Evolutionary conservation across 2,888 invertebrate species (phyloP), one percentile per base, ranked within the genome.

Genomic region (Asteroscopus sphinx): DNA sequence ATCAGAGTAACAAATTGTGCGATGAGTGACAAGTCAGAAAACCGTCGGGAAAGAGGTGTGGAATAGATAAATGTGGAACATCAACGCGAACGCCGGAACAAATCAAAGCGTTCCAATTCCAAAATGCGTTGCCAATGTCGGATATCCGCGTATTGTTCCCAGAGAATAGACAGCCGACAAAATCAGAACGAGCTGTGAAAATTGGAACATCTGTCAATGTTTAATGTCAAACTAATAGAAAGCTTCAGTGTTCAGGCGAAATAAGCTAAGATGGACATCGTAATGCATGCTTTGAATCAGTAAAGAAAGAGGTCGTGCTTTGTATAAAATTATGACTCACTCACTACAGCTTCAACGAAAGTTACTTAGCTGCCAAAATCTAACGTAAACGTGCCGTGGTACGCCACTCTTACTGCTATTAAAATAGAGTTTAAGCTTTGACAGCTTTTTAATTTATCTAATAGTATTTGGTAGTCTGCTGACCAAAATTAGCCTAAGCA

Each of bases 401-500:
- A n/a, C 39, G 26, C 44, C 36, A 48, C 16, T 37, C 68, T 65
- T 58, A 71, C 15, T 35, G 13, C 15, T 26, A 13, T 54, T 26
- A 7, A 37, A 47, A 68, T 58, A 65, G 21, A 60, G 60, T 67
- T 28, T 51, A 54, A 32, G 33, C 16, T 40, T 13, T 45, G 25
- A 46, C 26, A 21, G n/a, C 15, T 49, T 42, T 57, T 32, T 28
- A 40, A 39, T 17, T 15, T 32, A 59, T 55, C 32, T 54, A 48
- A 37, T 28, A 42, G 30, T 9, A 16, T 46, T 36, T 47, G 15
- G 25, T 52, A 54, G 25, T 60, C 17, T 70, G 59, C 49, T 59
- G 37, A 41, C 57, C 74, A 69, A 76, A 73, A 73, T 64, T 47
- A 63, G 60, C 55, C 54, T 58, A 44, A 59, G 47, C 32, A 39